Percentiles rank a stretch among this genome's conserved stretches.
phyloP scores from a whole-genome alignment of 2,797 vertebrate species.

The Rhabdomys pumilio region DNA sequence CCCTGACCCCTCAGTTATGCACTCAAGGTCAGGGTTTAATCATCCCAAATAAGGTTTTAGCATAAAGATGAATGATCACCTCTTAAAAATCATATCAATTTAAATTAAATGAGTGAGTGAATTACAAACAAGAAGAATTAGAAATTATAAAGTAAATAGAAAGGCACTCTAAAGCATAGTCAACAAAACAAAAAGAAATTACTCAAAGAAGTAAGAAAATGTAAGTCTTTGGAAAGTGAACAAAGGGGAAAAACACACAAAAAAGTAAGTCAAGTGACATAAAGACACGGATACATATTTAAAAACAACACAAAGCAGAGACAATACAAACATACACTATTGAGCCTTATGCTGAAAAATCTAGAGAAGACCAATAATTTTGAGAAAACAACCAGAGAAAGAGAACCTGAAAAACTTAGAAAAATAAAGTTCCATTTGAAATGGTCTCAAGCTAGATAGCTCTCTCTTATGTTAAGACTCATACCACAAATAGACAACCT shows the following conservation, averaged over 20 bases:
- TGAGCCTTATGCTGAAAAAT: neutral
- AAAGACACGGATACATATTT: neutral
- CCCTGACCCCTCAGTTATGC: neutral
- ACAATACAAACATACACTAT: neutral
- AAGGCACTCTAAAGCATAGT: neutral
- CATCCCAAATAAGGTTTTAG: neutral
- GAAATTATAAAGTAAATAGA: conserved; percentile 6
- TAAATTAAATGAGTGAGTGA: neutral
- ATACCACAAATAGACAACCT: neutral
- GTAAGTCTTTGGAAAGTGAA: neutral
- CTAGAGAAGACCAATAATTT: neutral
- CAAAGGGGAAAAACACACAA: neutral
- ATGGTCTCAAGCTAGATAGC: neutral
- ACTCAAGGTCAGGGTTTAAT: neutral
- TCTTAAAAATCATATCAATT: conserved; percentile 7
- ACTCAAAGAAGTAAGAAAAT: neutral
- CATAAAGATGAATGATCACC: neutral
- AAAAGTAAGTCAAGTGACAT: neutral
- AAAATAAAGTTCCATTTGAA: conserved; percentile 32
- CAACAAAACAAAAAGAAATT: neutral
- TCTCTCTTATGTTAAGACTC: neutral
- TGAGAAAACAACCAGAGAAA: neutral
- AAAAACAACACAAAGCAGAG: neutral
- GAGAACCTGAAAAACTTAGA: neutral
- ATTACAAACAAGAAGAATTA: neutral